phyloP scores from a whole-genome alignment of 2,113 vertebrate genomes.

The Mellivora capensis region DNA sequence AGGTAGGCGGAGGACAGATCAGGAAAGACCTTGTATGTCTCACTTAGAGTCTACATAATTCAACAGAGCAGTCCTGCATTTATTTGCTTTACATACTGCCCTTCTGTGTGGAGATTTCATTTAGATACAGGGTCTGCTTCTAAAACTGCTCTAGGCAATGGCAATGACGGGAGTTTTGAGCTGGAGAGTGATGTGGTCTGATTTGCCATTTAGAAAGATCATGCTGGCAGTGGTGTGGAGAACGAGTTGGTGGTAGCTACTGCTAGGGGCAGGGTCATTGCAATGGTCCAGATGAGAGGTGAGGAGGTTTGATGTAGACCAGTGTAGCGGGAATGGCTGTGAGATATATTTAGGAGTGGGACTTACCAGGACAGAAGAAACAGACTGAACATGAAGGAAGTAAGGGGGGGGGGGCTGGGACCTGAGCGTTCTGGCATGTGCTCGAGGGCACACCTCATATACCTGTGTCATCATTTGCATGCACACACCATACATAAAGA shows the following conservation, averaged over 20 bases:
- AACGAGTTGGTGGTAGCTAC: not conserved
- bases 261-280: not conserved
- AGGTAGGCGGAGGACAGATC: not conserved
- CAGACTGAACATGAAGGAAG: not conserved
- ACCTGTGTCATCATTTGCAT: not conserved
- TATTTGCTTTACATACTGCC: not conserved
- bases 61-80: not conserved
- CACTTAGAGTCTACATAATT: not conserved
- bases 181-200: not conserved
- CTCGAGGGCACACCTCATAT: not conserved
- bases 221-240: not conserved
- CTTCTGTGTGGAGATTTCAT: conserved; percentile 41
- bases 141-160: not conserved
- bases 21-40: not conserved
- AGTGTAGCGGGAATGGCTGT: not conserved
- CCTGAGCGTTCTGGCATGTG: not conserved
- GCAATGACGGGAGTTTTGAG: not conserved
- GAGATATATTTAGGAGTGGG: not conserved
- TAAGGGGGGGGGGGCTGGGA: not conserved
- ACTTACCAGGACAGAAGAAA: not conserved
- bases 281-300: not conserved
- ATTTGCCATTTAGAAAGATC: conserved; percentile 13
- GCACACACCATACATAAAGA: no score
- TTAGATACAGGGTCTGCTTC: conserved; percentile 25
- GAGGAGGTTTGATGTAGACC: not conserved